Percentiles rank a stretch among this genome's conserved stretches.
These are phyloP conservation scores for Criorhina ranunculi DNA, from an alignment of 2,888 invertebrate genomes.

Conservation along the genomic window DNA sequence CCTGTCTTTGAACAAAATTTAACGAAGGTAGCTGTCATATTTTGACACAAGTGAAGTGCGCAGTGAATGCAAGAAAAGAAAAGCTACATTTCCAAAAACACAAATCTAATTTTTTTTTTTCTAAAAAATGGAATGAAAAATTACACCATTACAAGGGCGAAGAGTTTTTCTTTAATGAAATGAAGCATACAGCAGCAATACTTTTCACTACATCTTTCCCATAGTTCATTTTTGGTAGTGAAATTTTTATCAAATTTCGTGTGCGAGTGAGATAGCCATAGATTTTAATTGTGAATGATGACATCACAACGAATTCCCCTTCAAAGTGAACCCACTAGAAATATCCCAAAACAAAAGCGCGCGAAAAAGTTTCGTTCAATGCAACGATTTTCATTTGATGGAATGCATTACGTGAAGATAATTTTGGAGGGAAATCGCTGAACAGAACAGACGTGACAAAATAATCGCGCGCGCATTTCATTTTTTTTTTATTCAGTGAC, in stretches of 20 bases:
- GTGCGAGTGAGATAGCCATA: constrained; percentile 35
- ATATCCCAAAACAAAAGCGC: constrained; percentile 78
- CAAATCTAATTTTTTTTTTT: neutral
- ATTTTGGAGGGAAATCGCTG: constrained; percentile 83
- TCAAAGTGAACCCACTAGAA: constrained; percentile 48
- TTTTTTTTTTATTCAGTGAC: constrained; percentile 30
- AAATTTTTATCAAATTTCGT: neutral
- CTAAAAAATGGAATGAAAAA: neutral
- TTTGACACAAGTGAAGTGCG: constrained; percentile 27
- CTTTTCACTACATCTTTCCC: neutral
- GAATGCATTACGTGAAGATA: constrained; percentile 73
- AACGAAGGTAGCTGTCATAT: neutral
- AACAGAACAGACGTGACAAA: constrained; percentile 78
- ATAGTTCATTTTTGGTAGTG: neutral
- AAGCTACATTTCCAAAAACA: neutral
- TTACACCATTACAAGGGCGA: neutral
- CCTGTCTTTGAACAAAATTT: neutral
- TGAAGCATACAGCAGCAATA: neutral
- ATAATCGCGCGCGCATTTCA: constrained; percentile 55
- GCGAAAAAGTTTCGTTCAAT: constrained; percentile 78
- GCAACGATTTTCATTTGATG: constrained; percentile 55
- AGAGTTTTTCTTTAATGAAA: neutral
- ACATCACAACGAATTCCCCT: constrained; percentile 51
- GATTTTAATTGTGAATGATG: constrained; percentile 50
- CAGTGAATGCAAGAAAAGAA: neutral